Evolutionary conservation across 1,140 invertebrate genomes (phyloP).

Genomic region (Dendrolimus kikuchii): DNA sequence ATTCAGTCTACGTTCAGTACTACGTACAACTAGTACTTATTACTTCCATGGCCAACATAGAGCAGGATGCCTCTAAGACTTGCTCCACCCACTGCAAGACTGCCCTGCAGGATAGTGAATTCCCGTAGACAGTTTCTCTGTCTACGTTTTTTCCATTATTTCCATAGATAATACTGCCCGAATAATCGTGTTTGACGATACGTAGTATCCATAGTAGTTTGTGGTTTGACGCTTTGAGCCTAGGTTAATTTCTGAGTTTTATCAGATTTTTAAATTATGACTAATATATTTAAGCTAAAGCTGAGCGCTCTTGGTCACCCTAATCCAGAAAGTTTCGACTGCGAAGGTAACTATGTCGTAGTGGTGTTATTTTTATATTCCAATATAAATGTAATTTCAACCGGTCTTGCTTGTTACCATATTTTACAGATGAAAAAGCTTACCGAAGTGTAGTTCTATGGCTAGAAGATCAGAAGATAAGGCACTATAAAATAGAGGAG

Average conservation of each 20-base stretch:
- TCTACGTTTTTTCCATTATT: no score
- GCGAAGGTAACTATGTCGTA: conserved; percentile 71
- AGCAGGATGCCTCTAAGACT: no score
- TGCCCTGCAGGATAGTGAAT: no score
- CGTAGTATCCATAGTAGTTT: no score
- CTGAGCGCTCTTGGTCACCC: conserved; percentile 84
- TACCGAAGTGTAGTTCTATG: conserved; percentile 88
- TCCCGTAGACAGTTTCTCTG: no score
- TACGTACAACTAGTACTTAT: no score
- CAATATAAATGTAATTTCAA: background rate
- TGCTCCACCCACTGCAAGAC: no score
- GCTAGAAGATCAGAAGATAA: conserved; percentile 96
- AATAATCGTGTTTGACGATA: no score
- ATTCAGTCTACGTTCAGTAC: no score
- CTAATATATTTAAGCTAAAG: conserved; percentile 80
- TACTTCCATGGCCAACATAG: no score
- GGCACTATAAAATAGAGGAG: conserved; percentile 90
- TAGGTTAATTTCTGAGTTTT: conserved; percentile 1
- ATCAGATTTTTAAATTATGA: conserved; percentile 16
- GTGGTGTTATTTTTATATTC: conserved; percentile 7
- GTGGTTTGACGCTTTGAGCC: no score
- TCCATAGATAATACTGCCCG: no score
- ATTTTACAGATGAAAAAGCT: conserved; percentile 80
- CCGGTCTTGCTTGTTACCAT: conserved; percentile 1
- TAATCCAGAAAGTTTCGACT: conserved; percentile 78